Base-by-base conservation (phyloP, 2,797 vertebrate genomes). In the Astyanax mexicanus region DNA sequence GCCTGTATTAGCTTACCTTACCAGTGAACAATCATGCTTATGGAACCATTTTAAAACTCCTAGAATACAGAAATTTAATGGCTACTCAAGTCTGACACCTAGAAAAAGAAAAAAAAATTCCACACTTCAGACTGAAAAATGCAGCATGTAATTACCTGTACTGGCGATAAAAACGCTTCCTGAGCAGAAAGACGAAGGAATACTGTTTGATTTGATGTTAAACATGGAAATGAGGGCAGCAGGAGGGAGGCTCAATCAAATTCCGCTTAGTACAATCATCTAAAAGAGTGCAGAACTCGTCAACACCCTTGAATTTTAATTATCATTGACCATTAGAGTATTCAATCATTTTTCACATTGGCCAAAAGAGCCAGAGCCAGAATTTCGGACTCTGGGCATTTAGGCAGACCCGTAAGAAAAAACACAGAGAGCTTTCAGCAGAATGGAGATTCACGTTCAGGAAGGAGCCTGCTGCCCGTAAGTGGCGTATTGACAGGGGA, bases 271-370 rank as follows among this genome's bases (percentile, higher is more conserved):
- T 4, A 44, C 23, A 69, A 65, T 45, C 6, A 32, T 69, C 11
- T 57, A 45, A 44, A 49, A 60, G 3, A 38, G 52, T 29, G n/a
- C 40, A 42, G 58, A 68, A 45, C 76, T 83, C 65, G n/a, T n/a
- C n/a, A n/a, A 40, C 69, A 81, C 74, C 75, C 77, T 82, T 85
- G 82, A 84, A 81, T 83, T 85, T 57, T 29, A 74, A 74, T 75
- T 78, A 82, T 80, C 62, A 76, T 42, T 62, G 44, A 44, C 44
- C 49, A 62, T 62, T 76, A 52, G 23, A 44, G 23, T 57, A 62
- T 74, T 62, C 66, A 69, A 52, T 69, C 66, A 40, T n/a, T 12
- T 29, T 32, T 32, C 29, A 32, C 38, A 75, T 54, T 27, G 32
- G 42, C 29, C 72, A 67, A 74, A 67, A 67, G 54, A 67, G 54